phyloP scores from a whole-genome alignment of 2,113 vertebrate species.

The Salvator merianae region DNA sequence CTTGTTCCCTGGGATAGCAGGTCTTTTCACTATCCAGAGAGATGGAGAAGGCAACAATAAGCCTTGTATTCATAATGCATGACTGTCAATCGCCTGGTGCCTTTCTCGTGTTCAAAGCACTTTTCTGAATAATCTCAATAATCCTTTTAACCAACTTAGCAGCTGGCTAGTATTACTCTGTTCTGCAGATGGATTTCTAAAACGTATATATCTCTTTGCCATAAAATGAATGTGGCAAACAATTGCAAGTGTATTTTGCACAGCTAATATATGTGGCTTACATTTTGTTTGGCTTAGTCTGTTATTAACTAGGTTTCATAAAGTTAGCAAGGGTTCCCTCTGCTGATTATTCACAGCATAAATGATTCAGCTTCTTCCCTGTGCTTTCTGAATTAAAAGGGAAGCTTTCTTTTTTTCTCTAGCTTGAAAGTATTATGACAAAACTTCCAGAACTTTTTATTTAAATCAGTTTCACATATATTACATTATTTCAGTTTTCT shows the following conservation, averaged over 20 bases:
- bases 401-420: background rate
- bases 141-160: background rate
- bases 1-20: background rate
- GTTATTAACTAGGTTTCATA: background rate
- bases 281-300: background rate
- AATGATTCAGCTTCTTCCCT: background rate
- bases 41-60: background rate
- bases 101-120: background rate
- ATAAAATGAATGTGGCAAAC: background rate
- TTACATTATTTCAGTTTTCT: background rate
- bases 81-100: background rate
- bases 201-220: background rate
- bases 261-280: background rate
- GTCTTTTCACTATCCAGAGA: background rate
- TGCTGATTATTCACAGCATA: background rate
- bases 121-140: background rate
- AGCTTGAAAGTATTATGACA: background rate
- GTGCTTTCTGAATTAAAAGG: background rate
- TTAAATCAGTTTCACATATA: background rate
- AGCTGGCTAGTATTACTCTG: background rate
- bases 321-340: background rate
- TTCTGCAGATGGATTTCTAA: background rate
- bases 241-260: background rate
- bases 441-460: background rate
- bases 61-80: background rate